Conservation (phyloP, 2,888 invertebrate species). For the Melikaiella ostensackeni region DNA sequence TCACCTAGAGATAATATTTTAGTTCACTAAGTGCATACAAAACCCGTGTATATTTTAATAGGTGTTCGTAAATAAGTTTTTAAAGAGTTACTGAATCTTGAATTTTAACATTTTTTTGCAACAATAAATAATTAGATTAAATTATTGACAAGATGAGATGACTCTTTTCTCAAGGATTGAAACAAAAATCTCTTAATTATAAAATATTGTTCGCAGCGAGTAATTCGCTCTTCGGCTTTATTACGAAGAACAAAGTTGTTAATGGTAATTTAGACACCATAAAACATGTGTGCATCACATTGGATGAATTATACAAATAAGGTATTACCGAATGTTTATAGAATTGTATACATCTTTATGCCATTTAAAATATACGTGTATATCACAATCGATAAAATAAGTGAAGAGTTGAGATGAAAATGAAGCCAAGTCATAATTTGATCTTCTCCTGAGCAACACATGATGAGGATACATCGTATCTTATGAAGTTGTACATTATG, state of each 20-base stretch:
- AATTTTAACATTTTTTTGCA: neutral
- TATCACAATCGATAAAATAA: conserved; percentile 31
- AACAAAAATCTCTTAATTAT: conserved; percentile 1
- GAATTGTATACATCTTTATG: conserved; percentile 38
- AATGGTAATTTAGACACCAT: conserved; percentile 9
- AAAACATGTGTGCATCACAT: conserved; percentile 13
- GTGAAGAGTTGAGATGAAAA: conserved; percentile 37
- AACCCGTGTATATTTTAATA: neutral
- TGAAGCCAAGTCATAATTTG: conserved; percentile 36
- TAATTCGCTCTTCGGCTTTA: neutral
- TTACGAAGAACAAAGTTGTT: conserved; percentile 13
- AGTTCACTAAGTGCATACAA: neutral
- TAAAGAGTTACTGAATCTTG: neutral
- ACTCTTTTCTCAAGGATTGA: conserved; percentile 1
- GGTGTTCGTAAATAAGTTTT: neutral
- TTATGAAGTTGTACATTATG: neutral
- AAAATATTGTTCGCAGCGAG: conserved; percentile 8
- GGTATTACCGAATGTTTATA: conserved; percentile 36
- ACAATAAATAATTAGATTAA: neutral
- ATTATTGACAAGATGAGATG: neutral
- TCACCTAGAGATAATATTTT: neutral
- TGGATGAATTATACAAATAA: conserved; percentile 26
- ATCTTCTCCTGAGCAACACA: conserved; percentile 19
- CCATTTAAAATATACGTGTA: conserved; percentile 38
- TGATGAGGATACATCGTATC: conserved; percentile 12